Evolutionary conservation across 2,797 vertebrate genomes (phyloP), one percentile per base, ranked within the genome.

Genomic region (Oryzias dopingdopingensis): DNA sequence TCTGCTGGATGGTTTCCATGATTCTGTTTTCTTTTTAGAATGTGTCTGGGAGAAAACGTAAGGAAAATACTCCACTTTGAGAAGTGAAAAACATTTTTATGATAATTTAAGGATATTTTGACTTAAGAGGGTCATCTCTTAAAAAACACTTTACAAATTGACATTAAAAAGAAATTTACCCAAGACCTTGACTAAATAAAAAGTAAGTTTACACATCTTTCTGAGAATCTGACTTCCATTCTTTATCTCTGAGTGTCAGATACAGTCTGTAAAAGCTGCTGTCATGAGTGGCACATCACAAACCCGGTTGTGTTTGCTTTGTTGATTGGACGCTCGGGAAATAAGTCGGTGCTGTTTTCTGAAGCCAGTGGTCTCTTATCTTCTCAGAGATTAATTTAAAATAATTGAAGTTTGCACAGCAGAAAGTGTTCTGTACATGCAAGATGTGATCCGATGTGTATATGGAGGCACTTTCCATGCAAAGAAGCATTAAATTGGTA

Each of bases 131-230:
- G 32, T 37, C 32, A 10, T 37, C 10, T 37, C 32, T 37, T 37
- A 12, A 37, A 12, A 37, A 37, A 29, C n/a, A 20, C 32, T 42
- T 58, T 56, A 67, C 43, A 47, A 60, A 65, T 14, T 55, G 18
- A 47, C 37, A 16, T 48, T 51, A 57, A 68, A 51, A 53, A 51
- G 42, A 59, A 37, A n/a, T 69, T 82, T 70, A 56, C 76, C 76
- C 82, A 87, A 89, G 83, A 79, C 91, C 88, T 88, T 86, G 78
- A 70, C 93, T 93, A 92, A 92, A 93, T 93, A 90, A 82, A 74
- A 42, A 43, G 74, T 32, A 60, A 78, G 70, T 81, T 66, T 74
- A 52, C 76, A 79, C 4, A 18, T 56, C 32, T 40, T 29, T 62
- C 42, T 17, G 63, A 57, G 91, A 92, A 89, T 66, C 82, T 89